Conservation (phyloP, 2,888 invertebrate genomes). For the Cyclophora albipunctata region DNA sequence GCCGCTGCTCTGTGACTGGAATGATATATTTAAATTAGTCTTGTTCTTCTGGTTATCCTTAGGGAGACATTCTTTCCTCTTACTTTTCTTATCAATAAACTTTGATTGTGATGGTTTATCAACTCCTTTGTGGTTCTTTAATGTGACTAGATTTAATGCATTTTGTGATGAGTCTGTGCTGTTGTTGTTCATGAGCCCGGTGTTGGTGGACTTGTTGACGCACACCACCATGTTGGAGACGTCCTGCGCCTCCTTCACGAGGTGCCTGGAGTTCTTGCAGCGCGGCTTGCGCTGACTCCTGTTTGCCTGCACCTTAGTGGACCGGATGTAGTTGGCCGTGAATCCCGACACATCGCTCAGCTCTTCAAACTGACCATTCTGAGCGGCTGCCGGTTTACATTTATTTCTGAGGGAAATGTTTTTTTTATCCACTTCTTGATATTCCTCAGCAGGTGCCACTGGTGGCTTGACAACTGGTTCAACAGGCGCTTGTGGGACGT, state of each 20-base stretch:
- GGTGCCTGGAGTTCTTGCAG: slow-evolving; percentile 40
- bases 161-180: slow-evolving; percentile 62
- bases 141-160: slow-evolving; percentile 48
- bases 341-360: slow-evolving; percentile 67
- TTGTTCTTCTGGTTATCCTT: slow-evolving; percentile 22
- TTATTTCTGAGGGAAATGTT: slow-evolving; percentile 15
- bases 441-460: slow-evolving; percentile 25
- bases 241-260: slow-evolving; percentile 40
- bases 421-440: slow-evolving; percentile 25
- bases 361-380: slow-evolving; percentile 59
- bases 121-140: slow-evolving; percentile 34
- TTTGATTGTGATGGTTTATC: slow-evolving; percentile 50
- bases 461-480: slow-evolving; percentile 13
- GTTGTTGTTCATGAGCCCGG: slow-evolving; percentile 26
- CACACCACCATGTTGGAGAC: slow-evolving; percentile 38
- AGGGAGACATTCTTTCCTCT: slow-evolving; percentile 21
- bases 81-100: slow-evolving; percentile 40
- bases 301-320: slow-evolving; percentile 54
- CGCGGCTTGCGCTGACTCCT: slow-evolving; percentile 48
- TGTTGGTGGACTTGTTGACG: slow-evolving; percentile 50
- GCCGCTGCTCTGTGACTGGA: slow-evolving; percentile 42
- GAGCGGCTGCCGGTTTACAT: slow-evolving; percentile 2
- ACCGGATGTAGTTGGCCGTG: slow-evolving; percentile 67
- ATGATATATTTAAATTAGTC: slow-evolving; percentile 41
- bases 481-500: slow-evolving; percentile 17